Evolutionary conservation across 2,113 vertebrate genomes (phyloP).

Genomic region (Mystacornis crossleyi): DNA sequence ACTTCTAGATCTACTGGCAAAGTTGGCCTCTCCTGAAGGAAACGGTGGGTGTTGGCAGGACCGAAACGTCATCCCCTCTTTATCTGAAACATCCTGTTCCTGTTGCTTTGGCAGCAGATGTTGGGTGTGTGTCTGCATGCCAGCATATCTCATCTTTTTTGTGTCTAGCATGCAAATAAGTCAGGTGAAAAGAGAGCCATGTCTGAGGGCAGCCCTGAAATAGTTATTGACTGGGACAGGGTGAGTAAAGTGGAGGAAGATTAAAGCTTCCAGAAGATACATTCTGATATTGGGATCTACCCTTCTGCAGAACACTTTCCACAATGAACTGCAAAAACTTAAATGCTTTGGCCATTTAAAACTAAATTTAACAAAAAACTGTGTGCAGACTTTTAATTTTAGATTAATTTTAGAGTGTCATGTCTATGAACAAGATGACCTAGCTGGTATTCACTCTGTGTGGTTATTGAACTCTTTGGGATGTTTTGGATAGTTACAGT

Average conservation of each 20-base stretch:
- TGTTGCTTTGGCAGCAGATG: constrained; percentile 48
- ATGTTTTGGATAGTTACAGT: background rate
- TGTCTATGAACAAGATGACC: background rate
- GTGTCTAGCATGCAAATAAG: background rate
- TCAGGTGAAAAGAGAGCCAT: background rate
- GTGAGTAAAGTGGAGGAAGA: background rate
- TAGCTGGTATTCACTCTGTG: background rate
- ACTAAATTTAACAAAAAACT: background rate
- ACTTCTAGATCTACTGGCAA: background rate
- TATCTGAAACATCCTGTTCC: constrained; percentile 16
- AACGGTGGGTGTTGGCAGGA: background rate
- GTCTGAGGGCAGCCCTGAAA: background rate
- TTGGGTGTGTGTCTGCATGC: background rate
- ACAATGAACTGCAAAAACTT: background rate
- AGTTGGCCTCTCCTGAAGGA: background rate
- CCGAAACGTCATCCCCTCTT: background rate
- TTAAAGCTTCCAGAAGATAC: background rate
- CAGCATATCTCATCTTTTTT: background rate
- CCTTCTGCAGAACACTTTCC: background rate
- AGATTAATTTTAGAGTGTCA: background rate
- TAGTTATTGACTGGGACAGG: background rate
- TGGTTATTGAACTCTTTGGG: background rate
- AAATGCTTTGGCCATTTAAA: background rate
- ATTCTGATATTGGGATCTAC: background rate
- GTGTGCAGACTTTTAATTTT: background rate